Conservation (phyloP, 2,888 invertebrate genomes). For the Danaus chrysippus region DNA sequence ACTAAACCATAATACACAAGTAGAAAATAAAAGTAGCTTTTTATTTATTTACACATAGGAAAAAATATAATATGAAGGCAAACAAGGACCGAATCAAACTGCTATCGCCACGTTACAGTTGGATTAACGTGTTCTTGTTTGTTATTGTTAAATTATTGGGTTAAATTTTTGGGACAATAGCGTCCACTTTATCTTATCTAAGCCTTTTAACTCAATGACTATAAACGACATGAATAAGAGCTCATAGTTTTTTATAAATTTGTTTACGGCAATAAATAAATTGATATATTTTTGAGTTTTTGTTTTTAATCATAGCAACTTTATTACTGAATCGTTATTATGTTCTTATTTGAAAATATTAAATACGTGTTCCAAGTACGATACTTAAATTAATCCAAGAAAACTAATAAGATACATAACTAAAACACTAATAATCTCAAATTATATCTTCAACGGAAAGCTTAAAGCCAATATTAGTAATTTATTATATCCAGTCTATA, state of each 20-base stretch:
- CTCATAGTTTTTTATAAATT: neutral
- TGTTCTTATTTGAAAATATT: no score
- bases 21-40: no score
- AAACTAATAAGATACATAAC: neutral
- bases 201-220: constrained; percentile 32
- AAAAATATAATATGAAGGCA: constrained; percentile 1
- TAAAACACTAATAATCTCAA: neutral
- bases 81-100: constrained; percentile 25
- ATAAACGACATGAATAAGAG: constrained; percentile 7
- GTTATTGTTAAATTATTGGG: constrained; percentile 38
- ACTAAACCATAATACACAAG: no score
- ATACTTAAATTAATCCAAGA: no score
- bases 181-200: constrained; percentile 30
- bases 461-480: constrained; percentile 5
- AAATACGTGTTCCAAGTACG: no score
- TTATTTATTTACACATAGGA: neutral
- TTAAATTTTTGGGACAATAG: constrained; percentile 28
- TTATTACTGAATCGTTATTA: no score
- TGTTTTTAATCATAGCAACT: no score
- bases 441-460: neutral
- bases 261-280: neutral
- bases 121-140: constrained; percentile 49
- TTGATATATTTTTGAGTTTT: no score
- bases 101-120: constrained; percentile 59
- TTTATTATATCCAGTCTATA: constrained; percentile 5